Evolutionary conservation across 2,113 vertebrate species (phyloP), one percentile per base, ranked within the genome.

Genomic region (Odontophorus gujanensis): DNA sequence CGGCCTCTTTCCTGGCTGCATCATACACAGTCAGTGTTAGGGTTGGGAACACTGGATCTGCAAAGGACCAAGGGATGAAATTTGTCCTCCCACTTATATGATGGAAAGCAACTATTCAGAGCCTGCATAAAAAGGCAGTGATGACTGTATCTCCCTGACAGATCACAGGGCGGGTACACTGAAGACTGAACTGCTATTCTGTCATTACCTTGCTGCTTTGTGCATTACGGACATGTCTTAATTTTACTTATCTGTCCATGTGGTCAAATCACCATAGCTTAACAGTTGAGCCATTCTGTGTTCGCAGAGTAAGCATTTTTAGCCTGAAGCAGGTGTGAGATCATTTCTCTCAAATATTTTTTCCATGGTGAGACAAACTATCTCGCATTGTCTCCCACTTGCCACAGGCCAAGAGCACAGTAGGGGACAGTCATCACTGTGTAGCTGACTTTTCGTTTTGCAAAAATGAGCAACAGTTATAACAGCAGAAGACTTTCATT

Each of bases 291-390:
- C 87, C 42, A 19, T 80, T 63, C 92, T 80, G 72, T 90, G 50
- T 38, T 77, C 87, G 55, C 9, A 20, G 63, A 73, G 62, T 53
- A 76, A 87, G 80, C 76, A 91, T 74, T 90, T 91, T 69, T 90
- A 95, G 96, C 92, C 95, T 51, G 90, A 67, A 95, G 96, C 88
- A 95, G 96, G 96, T 94, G 90, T 92, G 95, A 94, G 90, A 81
- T 93, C 93, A 91, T 81, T 89, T 34, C 22, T 92, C 82, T 82
- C 72, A 74, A 85, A 4, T 90, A 75, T n/a, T 90, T 96, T 77
- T 86, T 63, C 82, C 59, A 42, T 38, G 34, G 81, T 74, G 79
- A 93, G 72, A 68, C 87, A 90, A 90, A 89, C 45, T 87, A 71
- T 85, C 55, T 85, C 85, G 68, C 42, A 90, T 78, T 91, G 85